Evolutionary conservation across 2,113 vertebrate species (phyloP), one percentile per base, ranked within the genome.

Genomic region (Aramus guarauna): DNA sequence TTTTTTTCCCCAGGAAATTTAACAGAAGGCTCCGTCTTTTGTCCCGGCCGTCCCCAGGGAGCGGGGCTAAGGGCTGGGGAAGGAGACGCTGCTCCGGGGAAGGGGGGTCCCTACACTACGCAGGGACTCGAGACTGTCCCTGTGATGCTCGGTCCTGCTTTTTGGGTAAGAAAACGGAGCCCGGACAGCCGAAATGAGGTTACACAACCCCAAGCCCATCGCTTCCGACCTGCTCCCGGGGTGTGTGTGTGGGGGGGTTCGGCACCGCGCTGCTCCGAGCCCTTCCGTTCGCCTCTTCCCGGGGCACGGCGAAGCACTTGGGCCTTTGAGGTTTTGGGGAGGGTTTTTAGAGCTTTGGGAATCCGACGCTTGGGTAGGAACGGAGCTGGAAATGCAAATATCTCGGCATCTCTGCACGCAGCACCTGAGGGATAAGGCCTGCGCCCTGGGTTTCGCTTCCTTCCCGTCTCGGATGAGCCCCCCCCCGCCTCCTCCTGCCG

Each of bases 371-470:
- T 26, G 69, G 69, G 80, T 64, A 26, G 7, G 18, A 3, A 2
- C 0, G 5, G 60, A 48, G 59, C 22, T 22, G 36, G 62, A 24
- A 27, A 30, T 1, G 34, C 56, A 9, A 64, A 52, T 3, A 8
- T 34, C 64, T 77, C 4, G 0, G n/a, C 4, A 5, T 2, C 39
- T 1, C 39, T 1, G 0, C 4, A 9, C 0, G 1, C n/a, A 8
- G 76, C 39, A 12, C n/a, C 15, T 7, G 1, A 15, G 62, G 4
- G 5, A 4, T 36, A 47, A 60, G 1, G 27, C 17, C 29, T 2
- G 18, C 41, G 68, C 0, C 2, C 41, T 0, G 11, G 15, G 19
- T 16, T 87, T 30, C 14, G 17, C 45, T 9, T 15, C 1, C 4
- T 45, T 19, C 64, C 39, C 1, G 0, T 8, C 43, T 45, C 3